Percentiles rank a stretch among this genome's conserved stretches.
Conservation (phyloP, 2,888 invertebrate species). For the Caenorhabditis sp. region DNA sequence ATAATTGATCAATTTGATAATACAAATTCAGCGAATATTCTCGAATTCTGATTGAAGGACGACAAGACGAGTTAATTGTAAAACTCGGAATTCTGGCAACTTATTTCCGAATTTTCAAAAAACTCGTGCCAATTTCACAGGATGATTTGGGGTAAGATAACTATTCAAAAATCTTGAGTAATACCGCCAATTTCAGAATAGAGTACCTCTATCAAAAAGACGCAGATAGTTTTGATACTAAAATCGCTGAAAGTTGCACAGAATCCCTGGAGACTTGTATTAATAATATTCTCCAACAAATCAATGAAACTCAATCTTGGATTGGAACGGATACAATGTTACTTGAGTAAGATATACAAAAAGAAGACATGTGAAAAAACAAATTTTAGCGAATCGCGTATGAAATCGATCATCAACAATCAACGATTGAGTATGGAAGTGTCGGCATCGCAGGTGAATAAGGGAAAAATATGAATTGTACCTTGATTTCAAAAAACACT, state of each 20-base stretch:
- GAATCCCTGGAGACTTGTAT: constrained; percentile 30
- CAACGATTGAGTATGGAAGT: constrained; percentile 36
- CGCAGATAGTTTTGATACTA: constrained; percentile 31
- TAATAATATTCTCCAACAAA: constrained; percentile 15
- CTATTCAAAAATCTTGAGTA: not conserved
- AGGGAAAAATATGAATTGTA: not conserved
- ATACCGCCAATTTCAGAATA: constrained; percentile 5
- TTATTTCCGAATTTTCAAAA: constrained; percentile 42
- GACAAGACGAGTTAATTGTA: constrained; percentile 15
- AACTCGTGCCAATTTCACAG: constrained; percentile 31
- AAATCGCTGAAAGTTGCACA: constrained; percentile 25
- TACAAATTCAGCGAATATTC: constrained; percentile 22
- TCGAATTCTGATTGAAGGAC: constrained; percentile 15
- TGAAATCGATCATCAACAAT: constrained; percentile 36
- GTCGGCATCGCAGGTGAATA: constrained; percentile 33
- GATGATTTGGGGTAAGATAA: constrained; percentile 23
- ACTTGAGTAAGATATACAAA: not conserved
- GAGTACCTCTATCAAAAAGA: constrained; percentile 38
- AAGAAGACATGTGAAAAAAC: not conserved
- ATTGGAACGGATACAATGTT: constrained; percentile 17
- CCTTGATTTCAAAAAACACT: not conserved
- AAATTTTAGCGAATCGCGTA: constrained; percentile 20
- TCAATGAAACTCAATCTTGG: constrained; percentile 27
- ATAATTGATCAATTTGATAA: not conserved
- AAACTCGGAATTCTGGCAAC: constrained; percentile 42